phyloP scores from a whole-genome alignment of 1,140 invertebrate species.

The Radopholus similis region DNA sequence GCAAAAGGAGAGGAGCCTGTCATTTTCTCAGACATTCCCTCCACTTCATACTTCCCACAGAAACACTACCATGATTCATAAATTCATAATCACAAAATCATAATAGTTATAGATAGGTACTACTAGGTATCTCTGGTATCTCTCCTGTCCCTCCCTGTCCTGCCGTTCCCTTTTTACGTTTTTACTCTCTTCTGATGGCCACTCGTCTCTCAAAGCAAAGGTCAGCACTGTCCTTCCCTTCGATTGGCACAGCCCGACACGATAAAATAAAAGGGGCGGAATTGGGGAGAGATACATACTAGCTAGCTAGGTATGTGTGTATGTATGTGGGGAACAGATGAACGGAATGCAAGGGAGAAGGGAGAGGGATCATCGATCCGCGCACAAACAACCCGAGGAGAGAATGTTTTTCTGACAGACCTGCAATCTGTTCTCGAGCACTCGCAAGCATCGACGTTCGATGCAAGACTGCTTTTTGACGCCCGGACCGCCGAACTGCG shows the following conservation, averaged over 20 bases:
- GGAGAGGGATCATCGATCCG: neutral
- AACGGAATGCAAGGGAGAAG: constrained; percentile 11
- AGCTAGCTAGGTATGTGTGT: too few relatives aligned
- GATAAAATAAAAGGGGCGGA: too few relatives aligned
- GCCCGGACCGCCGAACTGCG: constrained; percentile 58
- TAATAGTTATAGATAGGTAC: too few relatives aligned
- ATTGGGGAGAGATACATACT: too few relatives aligned
- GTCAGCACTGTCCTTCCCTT: neutral
- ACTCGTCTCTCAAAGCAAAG: too few relatives aligned
- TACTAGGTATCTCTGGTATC: too few relatives aligned
- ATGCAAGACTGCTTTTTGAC: constrained; percentile 60
- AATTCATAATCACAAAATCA: too few relatives aligned
- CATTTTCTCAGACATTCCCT: too few relatives aligned
- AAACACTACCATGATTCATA: too few relatives aligned
- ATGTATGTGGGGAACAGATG: constrained; percentile 2
- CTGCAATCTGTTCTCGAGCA: constrained; percentile 57
- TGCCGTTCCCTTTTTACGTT: neutral
- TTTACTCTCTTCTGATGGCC: neutral
- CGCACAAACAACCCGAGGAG: neutral
- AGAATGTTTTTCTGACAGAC: constrained; percentile 17
- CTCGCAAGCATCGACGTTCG: constrained; percentile 53
- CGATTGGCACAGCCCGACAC: constrained; percentile 15
- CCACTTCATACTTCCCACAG: too few relatives aligned
- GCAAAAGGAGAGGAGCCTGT: too few relatives aligned
- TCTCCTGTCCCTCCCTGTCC: too few relatives aligned